Base-by-base conservation (phyloP, 2,797 vertebrate genomes). In the Oryzias sinensis region DNA sequence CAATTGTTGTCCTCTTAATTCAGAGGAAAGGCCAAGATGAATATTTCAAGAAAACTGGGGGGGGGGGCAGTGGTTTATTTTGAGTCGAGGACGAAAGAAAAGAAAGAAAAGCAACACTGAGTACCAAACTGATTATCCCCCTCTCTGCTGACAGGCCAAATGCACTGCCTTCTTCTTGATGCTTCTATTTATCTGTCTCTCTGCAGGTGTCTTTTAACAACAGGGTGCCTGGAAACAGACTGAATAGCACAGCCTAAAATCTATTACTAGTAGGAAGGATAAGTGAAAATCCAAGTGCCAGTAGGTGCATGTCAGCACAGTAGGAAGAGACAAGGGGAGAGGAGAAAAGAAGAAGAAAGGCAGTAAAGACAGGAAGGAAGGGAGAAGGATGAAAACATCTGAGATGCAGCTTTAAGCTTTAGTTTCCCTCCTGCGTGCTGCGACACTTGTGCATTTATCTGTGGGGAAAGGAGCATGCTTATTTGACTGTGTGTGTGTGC, bases 201-300 rank as follows among this genome's bases (percentile, higher is more conserved):
- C 83, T 68, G 80, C 79, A 77, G 83, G 81, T 79, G 71, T 79
- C 79, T 68, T 75, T 62, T 68, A 68, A 75, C 82, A 79, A 69
- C 53, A 1, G 82, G 83, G 75, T 52, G 63, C 72, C 79, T 58
- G 65, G 55, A 76, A 71, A 77, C 60, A 68, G 56, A 68, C 72
- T 83, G 77, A 85, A 85, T 74, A 48, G 74, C 62, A 68, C 56
- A 70, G 72, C 84, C 64, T 74, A 75, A 83, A 86, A 87, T 85
- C 75, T 83, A 85, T 88, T 86, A 87, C 81, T 70, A 71, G 69
- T 72, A 50, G 62, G 69, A 70, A 77, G 77, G 76, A 85, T 85
- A 87, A 83, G 82, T 86, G 85, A 85, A 86, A 87, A 83, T 87
- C 81, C 79, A 84, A 87, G 82, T 80, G 83, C 78, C 77, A 76